phyloP scores from a whole-genome alignment of 1,140 invertebrate species.

The Solenopsis invicta region DNA sequence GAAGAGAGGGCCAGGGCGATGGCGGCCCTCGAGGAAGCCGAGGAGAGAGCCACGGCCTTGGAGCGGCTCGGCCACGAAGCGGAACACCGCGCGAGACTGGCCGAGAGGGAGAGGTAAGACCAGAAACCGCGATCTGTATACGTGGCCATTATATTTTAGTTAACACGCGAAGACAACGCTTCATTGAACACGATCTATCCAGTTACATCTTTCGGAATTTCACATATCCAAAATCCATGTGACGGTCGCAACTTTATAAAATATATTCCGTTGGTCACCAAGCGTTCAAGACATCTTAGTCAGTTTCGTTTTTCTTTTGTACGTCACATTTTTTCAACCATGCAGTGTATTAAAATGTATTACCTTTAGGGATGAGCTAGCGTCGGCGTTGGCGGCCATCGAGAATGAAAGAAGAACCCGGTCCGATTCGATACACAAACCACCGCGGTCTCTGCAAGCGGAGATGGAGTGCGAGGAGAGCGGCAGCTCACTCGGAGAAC shows the following conservation, averaged over 20 bases:
- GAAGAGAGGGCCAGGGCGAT: constrained; percentile 93
- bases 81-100: constrained; percentile 87
- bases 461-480: constrained; percentile 92
- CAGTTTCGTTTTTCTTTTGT: background rate
- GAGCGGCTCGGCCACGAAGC: constrained; percentile 95
- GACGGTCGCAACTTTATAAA: background rate
- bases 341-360: background rate
- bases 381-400: constrained; percentile 81
- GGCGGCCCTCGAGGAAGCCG: constrained; percentile 94
- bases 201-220: background rate
- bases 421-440: constrained; percentile 83
- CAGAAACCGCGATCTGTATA: background rate
- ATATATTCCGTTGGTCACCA: background rate
- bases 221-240: background rate
- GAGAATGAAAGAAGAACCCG: constrained; percentile 79
- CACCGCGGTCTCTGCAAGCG: constrained; percentile 90
- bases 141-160: background rate
- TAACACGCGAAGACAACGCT: constrained; percentile 26
- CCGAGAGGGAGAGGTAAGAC: constrained; percentile 86
- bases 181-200: background rate
- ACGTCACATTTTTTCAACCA: background rate
- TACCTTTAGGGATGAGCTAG: constrained; percentile 83
- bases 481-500: constrained; percentile 86
- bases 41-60: constrained; percentile 94
- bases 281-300: background rate